These are phyloP conservation scores for Nematostella vectensis DNA, from an alignment of 92 coral and sea anemone genomes.

Conservation along the genomic window DNA sequence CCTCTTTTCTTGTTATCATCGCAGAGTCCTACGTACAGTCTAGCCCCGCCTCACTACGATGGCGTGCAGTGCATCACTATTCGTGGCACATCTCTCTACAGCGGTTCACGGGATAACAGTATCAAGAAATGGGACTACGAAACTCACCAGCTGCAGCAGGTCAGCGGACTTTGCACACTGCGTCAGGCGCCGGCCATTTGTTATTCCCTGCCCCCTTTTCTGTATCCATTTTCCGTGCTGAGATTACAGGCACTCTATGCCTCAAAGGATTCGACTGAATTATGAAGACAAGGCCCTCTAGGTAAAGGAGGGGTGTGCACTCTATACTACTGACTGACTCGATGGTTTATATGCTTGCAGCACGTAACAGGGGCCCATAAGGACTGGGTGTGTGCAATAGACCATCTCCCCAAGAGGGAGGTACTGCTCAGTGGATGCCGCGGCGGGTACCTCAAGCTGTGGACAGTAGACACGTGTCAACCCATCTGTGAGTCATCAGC, in stretches of 20 bases:
- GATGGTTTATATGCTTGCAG: too few species aligned
- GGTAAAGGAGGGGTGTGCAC: too few species aligned
- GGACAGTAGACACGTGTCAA: constrained; percentile 81
- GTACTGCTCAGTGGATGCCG: constrained; percentile 97
- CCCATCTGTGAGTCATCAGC: constrained; percentile 61
- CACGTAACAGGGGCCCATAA: constrained; percentile 89
- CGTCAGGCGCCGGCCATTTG: neutral
- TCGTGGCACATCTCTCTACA: constrained; percentile 69
- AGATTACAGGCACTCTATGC: too few species aligned
- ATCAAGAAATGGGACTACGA: constrained; percentile 92
- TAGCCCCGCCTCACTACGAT: constrained; percentile 97
- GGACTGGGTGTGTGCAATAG: constrained; percentile 97
- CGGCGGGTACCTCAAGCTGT: constrained; percentile 78
- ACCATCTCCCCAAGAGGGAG: constrained; percentile 66
- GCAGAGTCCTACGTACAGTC: constrained; percentile 73
- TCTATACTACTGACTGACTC: too few species aligned
- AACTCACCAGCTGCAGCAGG: constrained; percentile 84
- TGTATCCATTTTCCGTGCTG: too few species aligned
- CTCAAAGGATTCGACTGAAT: too few species aligned
- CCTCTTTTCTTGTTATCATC: too few species aligned
- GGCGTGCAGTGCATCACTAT: constrained; percentile 95
- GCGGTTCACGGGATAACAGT: constrained; percentile 97
- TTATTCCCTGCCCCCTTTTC: neutral
- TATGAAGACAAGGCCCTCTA: too few species aligned
- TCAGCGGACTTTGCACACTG: neutral